Evolutionary conservation across 2,113 vertebrate genomes (phyloP), one percentile per base, ranked within the genome.

Genomic region (Apteryx owenii): DNA sequence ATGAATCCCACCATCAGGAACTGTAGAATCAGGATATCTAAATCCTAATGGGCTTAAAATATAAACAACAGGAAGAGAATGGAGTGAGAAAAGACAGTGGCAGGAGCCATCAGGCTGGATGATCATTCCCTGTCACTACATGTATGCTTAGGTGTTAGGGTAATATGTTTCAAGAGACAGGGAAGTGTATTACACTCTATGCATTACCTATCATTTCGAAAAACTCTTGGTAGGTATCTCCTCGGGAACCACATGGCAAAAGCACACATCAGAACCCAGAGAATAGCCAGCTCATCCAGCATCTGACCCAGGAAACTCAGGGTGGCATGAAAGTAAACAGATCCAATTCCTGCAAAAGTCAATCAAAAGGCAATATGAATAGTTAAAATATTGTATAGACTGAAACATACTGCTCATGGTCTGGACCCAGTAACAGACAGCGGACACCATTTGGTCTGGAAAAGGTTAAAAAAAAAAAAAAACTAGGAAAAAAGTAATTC

Each of bases 251-350:
- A 99, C 99, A 99, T 99, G 91, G 98, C 99, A 77, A 99, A 98
- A 78, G 99, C 99, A 96, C 99, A 99, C 99, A 99, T 99, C 73
- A 99, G 97, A 86, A 99, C 99, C 99, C 99, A 99, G 19, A 99
- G 98, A 81, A 99, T 99, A 80, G 99, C 99, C 90, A 99, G 95
- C 91, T 99, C 99, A 89, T 99, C 99, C 88, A 99, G 98, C 99
- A 99, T 99, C 98, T 99, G 99, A 61, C 99, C 99, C 64, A 99
- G 97, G 97, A 99, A 99, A 97, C 99, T 99, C 89, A 99, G 98
- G 1, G 99, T 99, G 75, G 99, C 99, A 0, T 99, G 99, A 93
- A 99, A 99, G 95, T 99, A 99, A 58, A 99, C 99, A 1, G 99
- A 99, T 60, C 99, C 99, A 72, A 99, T 99, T 90, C 99, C 99